Evolutionary conservation across 2,113 vertebrate species (phyloP), one percentile per base, ranked within the genome.

Genomic region (Petrocephalus microphthalmus): DNA sequence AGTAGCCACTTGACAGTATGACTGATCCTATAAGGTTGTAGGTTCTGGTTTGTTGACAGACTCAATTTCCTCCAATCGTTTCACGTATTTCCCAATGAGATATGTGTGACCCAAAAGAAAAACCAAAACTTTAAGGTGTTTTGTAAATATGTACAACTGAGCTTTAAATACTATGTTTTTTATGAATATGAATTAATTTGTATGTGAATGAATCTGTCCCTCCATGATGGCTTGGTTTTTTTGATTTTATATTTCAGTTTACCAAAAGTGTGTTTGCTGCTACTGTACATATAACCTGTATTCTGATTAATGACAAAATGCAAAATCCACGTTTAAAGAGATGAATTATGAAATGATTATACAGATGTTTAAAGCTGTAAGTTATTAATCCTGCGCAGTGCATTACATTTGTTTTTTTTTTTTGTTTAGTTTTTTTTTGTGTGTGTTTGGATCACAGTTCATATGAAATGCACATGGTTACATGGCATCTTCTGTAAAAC

Each of bases 241-340:
- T 87, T 53, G 1, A 42, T 42, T 42, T 42, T 42, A 42, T 42
- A 42, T 42, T 93, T 89, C 92, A 89, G 89, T 95, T 94, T 95
- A 94, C 94, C 94, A 94, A 95, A 94, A 85, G 93, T 94, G 91
- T 91, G 91, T 94, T 95, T 95, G 95, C 95, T 96, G 95, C 95
- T 96, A 96, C 91, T 91, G 95, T 96, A 94, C 92, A 94, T 94
- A 90, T 91, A 91, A 90, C 87, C 90, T 88, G 91, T 92, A 90
- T 89, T 93, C 90, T 91, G 88, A 93, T 89, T 91, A 92, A 89
- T 90, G 89, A 93, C 71, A 89, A 90, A 92, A 90, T 91, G 85
- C 92, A 92, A 90, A 90, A 84, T 85, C 52, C 85, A 86, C 84
- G 67, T 91, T 90, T 92, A 90, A 78, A 87, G 91, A 93, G 90